Evolutionary conservation across 37 sponge, comb jelly and placozoan species (phyloP).

Genomic region (Hexactinellida sp.): DNA sequence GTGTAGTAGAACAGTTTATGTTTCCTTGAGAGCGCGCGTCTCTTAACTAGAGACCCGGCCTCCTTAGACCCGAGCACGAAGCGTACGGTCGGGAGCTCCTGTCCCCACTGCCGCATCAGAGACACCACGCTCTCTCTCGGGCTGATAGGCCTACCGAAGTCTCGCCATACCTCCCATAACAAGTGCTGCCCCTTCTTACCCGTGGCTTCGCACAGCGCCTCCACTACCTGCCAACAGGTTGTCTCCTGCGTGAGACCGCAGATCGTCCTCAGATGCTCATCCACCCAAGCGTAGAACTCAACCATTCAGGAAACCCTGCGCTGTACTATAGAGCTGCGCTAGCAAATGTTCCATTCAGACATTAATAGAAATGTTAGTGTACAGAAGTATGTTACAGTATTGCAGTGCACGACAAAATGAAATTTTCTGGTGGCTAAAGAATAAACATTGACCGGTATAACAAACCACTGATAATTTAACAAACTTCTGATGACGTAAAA

Average conservation of each 20-base stretch:
- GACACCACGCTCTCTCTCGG: not conserved
- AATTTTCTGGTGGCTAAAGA: no score
- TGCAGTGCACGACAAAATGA: no score
- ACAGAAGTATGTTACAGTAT: not conserved
- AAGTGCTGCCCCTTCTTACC: not conserved
- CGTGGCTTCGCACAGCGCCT: slow-evolving; percentile 15
- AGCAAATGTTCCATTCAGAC: not conserved
- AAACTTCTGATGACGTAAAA: no score
- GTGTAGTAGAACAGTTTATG: not conserved
- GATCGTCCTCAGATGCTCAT: not conserved
- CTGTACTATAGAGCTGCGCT: not conserved
- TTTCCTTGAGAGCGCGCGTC: not conserved
- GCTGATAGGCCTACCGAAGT: not conserved
- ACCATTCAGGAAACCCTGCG: not conserved
- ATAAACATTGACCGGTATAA: no score
- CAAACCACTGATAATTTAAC: no score
- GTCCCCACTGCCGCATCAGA: slow-evolving; percentile 15
- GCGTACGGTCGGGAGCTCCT: not conserved
- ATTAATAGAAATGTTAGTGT: no score
- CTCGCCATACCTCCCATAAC: slow-evolving; percentile 3
- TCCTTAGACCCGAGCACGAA: not conserved
- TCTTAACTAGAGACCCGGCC: not conserved
- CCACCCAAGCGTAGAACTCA: slow-evolving; percentile 10
- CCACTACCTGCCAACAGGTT: slow-evolving; percentile 5
- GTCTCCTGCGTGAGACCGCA: slow-evolving; percentile 3